Evolutionary conservation across 2,113 vertebrate species (phyloP).

Genomic region (Gymnogyps californianus): DNA sequence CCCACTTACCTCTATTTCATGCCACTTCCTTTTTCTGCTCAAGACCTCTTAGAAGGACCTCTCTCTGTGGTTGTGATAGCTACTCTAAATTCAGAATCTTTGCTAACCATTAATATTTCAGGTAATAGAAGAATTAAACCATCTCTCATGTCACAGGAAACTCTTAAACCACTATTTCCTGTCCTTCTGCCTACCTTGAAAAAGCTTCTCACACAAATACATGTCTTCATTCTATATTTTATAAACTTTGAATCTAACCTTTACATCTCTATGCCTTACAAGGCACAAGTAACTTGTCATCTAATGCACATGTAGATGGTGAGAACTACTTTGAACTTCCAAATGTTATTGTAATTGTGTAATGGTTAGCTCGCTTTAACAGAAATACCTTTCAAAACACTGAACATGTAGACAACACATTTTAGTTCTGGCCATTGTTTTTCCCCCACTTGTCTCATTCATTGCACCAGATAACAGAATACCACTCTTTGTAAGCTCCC

Average conservation of each 20-base stretch:
- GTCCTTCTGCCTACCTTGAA: neutral
- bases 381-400: neutral
- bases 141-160: neutral
- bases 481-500: fast-evolving
- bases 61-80: neutral
- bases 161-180: neutral
- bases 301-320: neutral
- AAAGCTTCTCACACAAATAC: fast-evolving
- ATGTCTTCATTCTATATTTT: neutral
- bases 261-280: neutral
- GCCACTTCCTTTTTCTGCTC: neutral
- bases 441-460: neutral
- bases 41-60: neutral
- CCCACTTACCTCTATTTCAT: neutral
- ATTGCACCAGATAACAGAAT: neutral
- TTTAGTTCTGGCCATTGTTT: neutral
- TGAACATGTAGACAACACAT: neutral
- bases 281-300: neutral
- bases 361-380: neutral
- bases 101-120: neutral
- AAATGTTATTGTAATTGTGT: neutral
- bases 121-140: neutral
- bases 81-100: neutral
- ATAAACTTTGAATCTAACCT: neutral
- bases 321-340: neutral